phyloP scores from a whole-genome alignment of 2,797 vertebrate species.

The Enteromius radiatus region DNA sequence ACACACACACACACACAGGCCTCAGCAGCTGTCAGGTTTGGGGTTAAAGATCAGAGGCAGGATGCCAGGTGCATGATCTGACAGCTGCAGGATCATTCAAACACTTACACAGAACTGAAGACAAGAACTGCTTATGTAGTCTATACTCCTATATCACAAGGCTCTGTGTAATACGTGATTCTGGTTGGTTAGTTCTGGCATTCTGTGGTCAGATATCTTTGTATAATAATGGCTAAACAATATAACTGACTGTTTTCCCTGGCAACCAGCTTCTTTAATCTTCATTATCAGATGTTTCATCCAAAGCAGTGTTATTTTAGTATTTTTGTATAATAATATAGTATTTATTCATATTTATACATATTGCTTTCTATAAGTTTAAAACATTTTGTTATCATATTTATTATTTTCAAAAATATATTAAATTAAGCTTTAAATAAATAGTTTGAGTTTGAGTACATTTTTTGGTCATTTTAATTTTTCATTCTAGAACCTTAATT shows the following conservation, averaged over 20 bases:
- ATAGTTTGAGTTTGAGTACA: neutral
- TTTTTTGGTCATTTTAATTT: neutral
- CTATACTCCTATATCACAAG: neutral
- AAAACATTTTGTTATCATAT: neutral
- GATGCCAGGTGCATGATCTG: slow-evolving; percentile 74
- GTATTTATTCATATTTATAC: neutral
- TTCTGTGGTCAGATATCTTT: neutral
- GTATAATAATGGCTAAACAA: neutral
- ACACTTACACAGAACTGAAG: neutral
- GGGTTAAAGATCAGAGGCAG: slow-evolving; percentile 72
- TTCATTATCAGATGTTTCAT: neutral
- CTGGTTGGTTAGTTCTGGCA: neutral
- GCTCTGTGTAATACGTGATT: slow-evolving; percentile 22
- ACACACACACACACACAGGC: slow-evolving; percentile 57
- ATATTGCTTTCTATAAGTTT: neutral
- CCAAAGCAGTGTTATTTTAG: neutral
- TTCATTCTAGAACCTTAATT: neutral
- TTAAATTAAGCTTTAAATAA: neutral
- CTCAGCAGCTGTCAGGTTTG: slow-evolving; percentile 66
- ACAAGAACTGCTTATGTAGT: slow-evolving; percentile 20
- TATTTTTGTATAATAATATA: neutral
- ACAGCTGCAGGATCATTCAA: slow-evolving; percentile 76
- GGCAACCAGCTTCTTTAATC: neutral
- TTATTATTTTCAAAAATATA: neutral
- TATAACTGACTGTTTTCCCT: neutral